Base-by-base conservation (phyloP, 2,888 invertebrate species). In the Onthophagus sagittarius region DNA sequence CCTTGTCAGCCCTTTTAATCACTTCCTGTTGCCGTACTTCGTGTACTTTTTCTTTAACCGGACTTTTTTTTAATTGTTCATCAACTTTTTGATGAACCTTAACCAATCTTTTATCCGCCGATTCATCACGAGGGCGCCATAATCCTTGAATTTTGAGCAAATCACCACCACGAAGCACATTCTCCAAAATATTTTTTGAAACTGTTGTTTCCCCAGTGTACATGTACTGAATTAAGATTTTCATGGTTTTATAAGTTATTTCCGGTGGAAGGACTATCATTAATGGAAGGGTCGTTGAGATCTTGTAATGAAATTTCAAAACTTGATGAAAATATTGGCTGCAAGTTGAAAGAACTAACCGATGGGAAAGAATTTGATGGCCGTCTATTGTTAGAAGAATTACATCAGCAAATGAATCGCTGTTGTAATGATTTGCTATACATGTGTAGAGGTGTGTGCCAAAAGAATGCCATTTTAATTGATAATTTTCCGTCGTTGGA, bases 381-480 rank as follows among this genome's bases (percentile, higher is more conserved):
- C 94, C 93, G 79, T 93, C 92, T 82, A 91, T 89, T 5, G 94
- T 94, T 77, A 94, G 92, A 74, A 95, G 85, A 75, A 93, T 90
- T 73, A 94, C 94, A 84, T 95, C 95, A 65, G 94, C 92, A 83
- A 93, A 95, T 78, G 92, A 90, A 83, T 94, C 94, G 81, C 93
- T 93, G 75, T 93, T 91, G 14, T 92, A 76, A 1, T 85, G 82
- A 14, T 93, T 91, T 74, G 94, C 92, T 70, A 95, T 92, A 76
- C 94, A 94, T 71, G 93, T 91, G 85, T 94, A 94, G 80, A 95
- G 87, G 86, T 94, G 93, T 33, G 92, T 90, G 80, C 92, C 90
- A 87, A 94, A 94, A 78, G 94, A 94, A 85, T 94, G 93, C 95
- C 95, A 95, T 88, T 95, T 95, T 72, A 95, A 88, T 85, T 95